Conservation (phyloP, 1,140 invertebrate species). For the Goniozus legneri region DNA sequence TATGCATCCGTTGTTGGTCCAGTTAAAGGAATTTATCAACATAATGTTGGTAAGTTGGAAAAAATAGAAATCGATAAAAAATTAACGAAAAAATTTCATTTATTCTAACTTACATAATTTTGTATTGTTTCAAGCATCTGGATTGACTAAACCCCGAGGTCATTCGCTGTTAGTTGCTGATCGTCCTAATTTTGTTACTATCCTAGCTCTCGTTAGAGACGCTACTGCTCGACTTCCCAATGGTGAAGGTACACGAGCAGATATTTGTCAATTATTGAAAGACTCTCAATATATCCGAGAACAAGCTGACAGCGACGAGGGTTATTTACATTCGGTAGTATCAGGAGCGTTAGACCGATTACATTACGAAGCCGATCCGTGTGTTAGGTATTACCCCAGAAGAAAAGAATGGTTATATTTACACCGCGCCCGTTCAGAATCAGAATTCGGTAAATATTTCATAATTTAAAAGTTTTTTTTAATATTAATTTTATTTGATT, state of each 20-base stretch:
- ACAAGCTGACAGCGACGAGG: conserved; percentile 62
- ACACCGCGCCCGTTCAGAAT: conserved; percentile 65
- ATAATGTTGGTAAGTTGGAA: conserved; percentile 48
- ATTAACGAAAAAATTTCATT: neutral
- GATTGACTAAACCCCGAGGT: conserved; percentile 69
- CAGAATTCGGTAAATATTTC: conserved; percentile 42
- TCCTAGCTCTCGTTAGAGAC: conserved; percentile 86
- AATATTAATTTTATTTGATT: conserved; percentile 1
- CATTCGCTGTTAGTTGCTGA: conserved; percentile 80
- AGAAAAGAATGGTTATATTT: conserved; percentile 89
- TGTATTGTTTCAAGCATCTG: conserved; percentile 37
- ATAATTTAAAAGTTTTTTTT: neutral
- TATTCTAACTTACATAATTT: too few relatives aligned
- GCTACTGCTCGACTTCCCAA: conserved; percentile 89
- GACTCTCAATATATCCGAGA: conserved; percentile 82
- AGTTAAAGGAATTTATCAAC: conserved; percentile 80
- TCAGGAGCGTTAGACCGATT: conserved; percentile 84
- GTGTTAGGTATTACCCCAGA: conserved; percentile 85
- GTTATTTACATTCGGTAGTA: conserved; percentile 74
- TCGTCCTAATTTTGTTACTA: conserved; percentile 87
- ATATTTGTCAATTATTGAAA: conserved; percentile 80
- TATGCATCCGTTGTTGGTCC: conserved; percentile 87
- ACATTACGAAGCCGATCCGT: conserved; percentile 86
- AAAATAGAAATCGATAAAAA: neutral
- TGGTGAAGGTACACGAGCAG: conserved; percentile 87